phyloP scores from a whole-genome alignment of 2,888 invertebrate genomes.

The Sinotaia quadrata region DNA sequence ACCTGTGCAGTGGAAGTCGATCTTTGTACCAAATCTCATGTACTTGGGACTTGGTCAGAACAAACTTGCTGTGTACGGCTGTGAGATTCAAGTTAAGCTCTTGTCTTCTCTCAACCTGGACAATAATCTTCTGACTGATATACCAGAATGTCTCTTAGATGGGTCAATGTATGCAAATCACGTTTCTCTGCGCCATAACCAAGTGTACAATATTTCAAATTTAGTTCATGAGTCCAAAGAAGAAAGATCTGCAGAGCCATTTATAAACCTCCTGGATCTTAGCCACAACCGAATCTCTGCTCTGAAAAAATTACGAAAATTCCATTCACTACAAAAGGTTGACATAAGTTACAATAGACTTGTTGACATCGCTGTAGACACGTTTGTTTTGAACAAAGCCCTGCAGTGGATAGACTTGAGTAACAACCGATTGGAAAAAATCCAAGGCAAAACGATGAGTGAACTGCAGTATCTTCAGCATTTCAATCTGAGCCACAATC shows the following conservation, averaged over 20 bases:
- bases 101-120: constrained; percentile 17
- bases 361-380: not conserved
- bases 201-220: not conserved
- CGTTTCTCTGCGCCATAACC: constrained; percentile 15
- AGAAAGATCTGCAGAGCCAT: not conserved
- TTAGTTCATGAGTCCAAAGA: not conserved
- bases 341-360: constrained; percentile 30
- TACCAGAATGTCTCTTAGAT: constrained; percentile 13
- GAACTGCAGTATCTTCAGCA: not conserved
- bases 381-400: not conserved
- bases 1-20: not conserved
- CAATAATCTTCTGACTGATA: not conserved
- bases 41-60: not conserved
- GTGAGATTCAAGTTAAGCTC: not conserved
- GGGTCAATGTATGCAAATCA: constrained; percentile 5
- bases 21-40: not conserved
- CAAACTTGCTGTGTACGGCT: not conserved
- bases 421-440: constrained; percentile 19
- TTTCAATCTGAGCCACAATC: constrained; percentile 21
- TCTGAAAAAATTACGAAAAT: constrained; percentile 15
- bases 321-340: constrained; percentile 9
- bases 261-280: constrained; percentile 23
- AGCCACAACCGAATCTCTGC: constrained; percentile 27
- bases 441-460: constrained; percentile 6
- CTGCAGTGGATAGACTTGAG: constrained; percentile 25